These are phyloP conservation scores for Drosophila percnosoma DNA, from an alignment of 2,888 invertebrate genomes.

Conservation along the genomic window DNA sequence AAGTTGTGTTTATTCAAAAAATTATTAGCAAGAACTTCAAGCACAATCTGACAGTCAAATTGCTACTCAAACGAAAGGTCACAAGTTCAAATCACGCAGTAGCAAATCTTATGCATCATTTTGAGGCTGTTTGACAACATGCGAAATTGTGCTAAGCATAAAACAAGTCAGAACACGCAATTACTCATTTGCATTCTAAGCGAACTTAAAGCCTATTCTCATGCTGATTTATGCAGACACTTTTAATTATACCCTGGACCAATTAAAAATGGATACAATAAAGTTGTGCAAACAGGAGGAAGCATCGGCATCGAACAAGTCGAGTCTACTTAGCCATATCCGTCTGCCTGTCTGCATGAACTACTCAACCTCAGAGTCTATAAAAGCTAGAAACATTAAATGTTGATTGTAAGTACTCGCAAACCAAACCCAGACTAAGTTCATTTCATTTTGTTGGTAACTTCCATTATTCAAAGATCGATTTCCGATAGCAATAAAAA, in stretches of 20 bases:
- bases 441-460: not conserved
- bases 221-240: not conserved
- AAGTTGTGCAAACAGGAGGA: not conserved
- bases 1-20: not conserved
- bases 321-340: not conserved
- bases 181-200: not conserved
- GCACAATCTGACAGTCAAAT: slow-evolving; percentile 3
- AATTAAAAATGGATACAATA: not conserved
- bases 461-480: not conserved
- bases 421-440: not conserved
- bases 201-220: not conserved
- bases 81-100: slow-evolving; percentile 3
- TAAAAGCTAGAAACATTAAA: no score
- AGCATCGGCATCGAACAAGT: not conserved
- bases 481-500: not conserved
- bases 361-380: not conserved
- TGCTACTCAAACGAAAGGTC: slow-evolving; percentile 2
- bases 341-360: not conserved
- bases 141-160: not conserved
- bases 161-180: not conserved
- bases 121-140: slow-evolving; percentile 2
- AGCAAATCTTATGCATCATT: not conserved
- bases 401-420: not conserved
- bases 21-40: not conserved
- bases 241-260: not conserved